Conservation (phyloP, 1,140 invertebrate species). For the Sesamia nonagrioides region DNA sequence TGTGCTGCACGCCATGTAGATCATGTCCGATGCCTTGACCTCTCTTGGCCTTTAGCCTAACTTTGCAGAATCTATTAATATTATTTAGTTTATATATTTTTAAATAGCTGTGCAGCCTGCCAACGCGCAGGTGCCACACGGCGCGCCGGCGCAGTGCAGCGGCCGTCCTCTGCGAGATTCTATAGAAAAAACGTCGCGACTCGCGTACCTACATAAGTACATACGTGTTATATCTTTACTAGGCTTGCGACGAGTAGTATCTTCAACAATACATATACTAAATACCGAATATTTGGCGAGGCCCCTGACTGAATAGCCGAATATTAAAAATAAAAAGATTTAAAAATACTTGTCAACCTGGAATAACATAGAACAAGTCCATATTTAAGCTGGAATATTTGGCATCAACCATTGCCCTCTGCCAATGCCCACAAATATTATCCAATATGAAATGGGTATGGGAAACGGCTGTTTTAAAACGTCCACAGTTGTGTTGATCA, state of each 20-base stretch:
- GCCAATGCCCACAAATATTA: background rate
- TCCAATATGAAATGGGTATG: background rate
- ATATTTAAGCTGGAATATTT: background rate
- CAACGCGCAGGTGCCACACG: too few species aligned
- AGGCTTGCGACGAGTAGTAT: too few species aligned
- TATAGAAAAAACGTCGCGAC: too few species aligned
- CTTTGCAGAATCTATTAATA: slow-evolving; percentile 1
- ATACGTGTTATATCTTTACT: too few species aligned
- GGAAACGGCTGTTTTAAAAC: too few species aligned
- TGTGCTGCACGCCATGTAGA: background rate
- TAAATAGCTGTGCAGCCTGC: background rate
- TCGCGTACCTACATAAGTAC: too few species aligned
- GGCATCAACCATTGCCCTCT: background rate
- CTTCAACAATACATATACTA: too few species aligned
- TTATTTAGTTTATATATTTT: slow-evolving; percentile 5
- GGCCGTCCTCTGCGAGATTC: background rate
- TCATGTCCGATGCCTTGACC: background rate
- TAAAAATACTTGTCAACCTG: background rate
- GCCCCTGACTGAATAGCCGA: too few species aligned
- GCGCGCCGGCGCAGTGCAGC: too few species aligned
- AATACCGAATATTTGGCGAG: too few species aligned
- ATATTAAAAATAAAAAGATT: background rate
- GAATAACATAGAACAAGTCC: background rate
- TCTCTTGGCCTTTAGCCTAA: background rate
- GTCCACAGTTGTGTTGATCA: too few species aligned